Conservation (phyloP, 2,797 vertebrate species). For the Arnoldichthys spilopterus region DNA sequence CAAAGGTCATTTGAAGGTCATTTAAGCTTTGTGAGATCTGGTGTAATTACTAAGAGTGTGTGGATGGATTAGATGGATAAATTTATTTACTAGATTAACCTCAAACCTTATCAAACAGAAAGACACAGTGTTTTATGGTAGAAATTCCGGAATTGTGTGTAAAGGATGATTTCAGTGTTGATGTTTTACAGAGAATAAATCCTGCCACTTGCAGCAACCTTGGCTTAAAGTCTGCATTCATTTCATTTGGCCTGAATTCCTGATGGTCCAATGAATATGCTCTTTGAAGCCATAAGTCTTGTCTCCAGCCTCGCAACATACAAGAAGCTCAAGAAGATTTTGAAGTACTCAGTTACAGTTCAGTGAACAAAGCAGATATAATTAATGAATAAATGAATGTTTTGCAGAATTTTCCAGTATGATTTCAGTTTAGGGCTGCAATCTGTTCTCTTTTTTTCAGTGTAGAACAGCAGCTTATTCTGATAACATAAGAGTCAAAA, state of each 20-base stretch:
- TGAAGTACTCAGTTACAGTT: background rate
- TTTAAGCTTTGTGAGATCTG: background rate
- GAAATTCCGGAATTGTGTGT: background rate
- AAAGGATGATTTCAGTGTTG: background rate
- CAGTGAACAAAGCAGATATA: background rate
- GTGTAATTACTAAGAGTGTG: background rate
- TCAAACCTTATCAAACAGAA: background rate
- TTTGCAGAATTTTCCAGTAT: too few relatives aligned
- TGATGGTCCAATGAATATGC: constrained; percentile 22
- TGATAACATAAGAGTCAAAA: too few relatives aligned
- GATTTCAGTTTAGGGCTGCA: too few relatives aligned
- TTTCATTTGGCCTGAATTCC: constrained; percentile 16
- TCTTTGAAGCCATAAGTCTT: constrained; percentile 31
- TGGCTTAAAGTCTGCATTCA: constrained; percentile 19
- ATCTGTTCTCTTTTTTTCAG: too few relatives aligned
- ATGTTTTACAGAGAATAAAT: background rate
- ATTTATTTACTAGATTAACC: too few relatives aligned
- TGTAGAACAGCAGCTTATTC: too few relatives aligned
- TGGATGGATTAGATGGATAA: background rate
- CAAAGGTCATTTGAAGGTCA: background rate
- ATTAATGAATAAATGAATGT: too few relatives aligned
- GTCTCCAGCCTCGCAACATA: constrained; percentile 21
- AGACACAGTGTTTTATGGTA: background rate
- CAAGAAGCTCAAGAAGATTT: too few relatives aligned
- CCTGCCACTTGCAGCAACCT: background rate